Conservation (phyloP, 1,140 invertebrate species). For the Diorhabda sublineata region DNA sequence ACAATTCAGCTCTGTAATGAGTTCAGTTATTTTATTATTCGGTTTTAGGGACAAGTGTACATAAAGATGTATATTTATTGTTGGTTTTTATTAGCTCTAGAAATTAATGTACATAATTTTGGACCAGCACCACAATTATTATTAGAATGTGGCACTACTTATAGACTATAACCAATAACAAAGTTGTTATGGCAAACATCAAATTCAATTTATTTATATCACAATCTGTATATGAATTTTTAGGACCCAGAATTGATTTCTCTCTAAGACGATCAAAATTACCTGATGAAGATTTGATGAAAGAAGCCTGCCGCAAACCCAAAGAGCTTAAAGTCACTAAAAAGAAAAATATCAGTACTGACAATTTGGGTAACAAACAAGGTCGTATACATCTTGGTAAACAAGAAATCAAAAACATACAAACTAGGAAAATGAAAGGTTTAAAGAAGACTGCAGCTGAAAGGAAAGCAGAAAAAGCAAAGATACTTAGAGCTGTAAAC, state of each 20-base stretch:
- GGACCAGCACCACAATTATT: no score
- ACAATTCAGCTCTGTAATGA: no score
- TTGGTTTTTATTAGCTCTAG: no score
- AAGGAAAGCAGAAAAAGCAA: slow-evolving; percentile 51
- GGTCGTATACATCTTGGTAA: slow-evolving; percentile 90
- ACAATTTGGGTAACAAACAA: slow-evolving; percentile 83
- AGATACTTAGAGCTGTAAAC: slow-evolving; percentile 18
- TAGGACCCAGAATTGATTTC: slow-evolving; percentile 86
- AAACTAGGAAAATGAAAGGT: slow-evolving; percentile 93
- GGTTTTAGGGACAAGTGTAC: no score
- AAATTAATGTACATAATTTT: no score
- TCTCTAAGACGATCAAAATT: slow-evolving; percentile 78
- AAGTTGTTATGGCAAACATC: no score
- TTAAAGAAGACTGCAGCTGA: slow-evolving; percentile 71
- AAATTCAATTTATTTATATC: no score
- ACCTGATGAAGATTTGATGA: slow-evolving; percentile 87
- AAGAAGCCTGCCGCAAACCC: slow-evolving; percentile 79
- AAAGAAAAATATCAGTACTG: slow-evolving; percentile 87
- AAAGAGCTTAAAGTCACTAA: slow-evolving; percentile 75
- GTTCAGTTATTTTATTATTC: no score
- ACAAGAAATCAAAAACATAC: slow-evolving; percentile 81
- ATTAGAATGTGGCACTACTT: no score
- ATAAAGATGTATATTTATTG: no score
- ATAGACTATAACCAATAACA: no score
- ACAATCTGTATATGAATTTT: neutral